Evolutionary conservation across 2,113 vertebrate genomes (phyloP), one percentile per base, ranked within the genome.

Genomic region (Turnix velox): DNA sequence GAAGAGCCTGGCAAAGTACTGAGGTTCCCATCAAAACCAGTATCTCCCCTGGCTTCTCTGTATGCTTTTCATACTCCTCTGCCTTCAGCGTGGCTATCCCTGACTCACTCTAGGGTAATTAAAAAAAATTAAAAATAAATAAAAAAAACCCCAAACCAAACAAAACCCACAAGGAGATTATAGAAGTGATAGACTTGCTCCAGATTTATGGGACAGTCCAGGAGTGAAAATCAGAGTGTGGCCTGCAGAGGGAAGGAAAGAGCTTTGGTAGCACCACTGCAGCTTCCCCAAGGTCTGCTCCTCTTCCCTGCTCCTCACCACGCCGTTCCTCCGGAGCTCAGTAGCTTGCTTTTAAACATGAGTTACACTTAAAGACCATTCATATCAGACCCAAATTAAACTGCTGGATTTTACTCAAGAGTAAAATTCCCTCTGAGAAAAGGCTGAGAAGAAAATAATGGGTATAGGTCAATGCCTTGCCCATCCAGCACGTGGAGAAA

Each of bases 231-330:
- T 54, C 94, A 15, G 66, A 84, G n/a, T 31, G 71, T 87, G 88
- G 95, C 96, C 95, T 96, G 95, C 93, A 96, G 96, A 95, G 92
- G 95, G 96, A 95, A 96, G 93, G 93, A 94, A 96, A 96, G 95
- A 96, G 95, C 95, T 73, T 62, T 76, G 84, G 84, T 95, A 95
- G 82, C 84, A 61, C 14, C 7, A 14, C 74, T 3, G 30, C 1
- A 2, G 25, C 78, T 63, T 82, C 92, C 84, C 46, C 2, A 88
- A 87, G 86, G 59, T 54, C 86, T 49, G 95, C 67, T 94, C 55
- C 18, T 69, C 80, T 79, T 74, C 58, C 63, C 40, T 16, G 52
- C 54, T 73, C 54, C 90, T 73, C 79, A 39, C 59, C 8, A 12
- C 0, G 51, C 65, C 18, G 5, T 3, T 82, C 40, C 69, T 77